Evolutionary conservation across 2,797 vertebrate species (phyloP).

Genomic region (Esox masquinongy): DNA sequence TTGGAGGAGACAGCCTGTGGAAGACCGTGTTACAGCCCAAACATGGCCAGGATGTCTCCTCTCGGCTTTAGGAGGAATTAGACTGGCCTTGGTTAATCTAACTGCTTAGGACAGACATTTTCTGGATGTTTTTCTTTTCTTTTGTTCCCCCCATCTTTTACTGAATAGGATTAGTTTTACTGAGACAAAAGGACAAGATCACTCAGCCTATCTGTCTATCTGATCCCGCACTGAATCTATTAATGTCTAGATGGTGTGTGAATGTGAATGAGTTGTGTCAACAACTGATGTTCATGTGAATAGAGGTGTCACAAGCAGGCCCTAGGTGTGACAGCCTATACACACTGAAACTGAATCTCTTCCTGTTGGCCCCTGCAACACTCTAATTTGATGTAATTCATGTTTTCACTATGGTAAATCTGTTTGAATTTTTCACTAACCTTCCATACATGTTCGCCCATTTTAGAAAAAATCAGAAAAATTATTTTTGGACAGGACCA

Average conservation of each 20-base stretch:
- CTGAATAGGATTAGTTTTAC: conserved; percentile 6
- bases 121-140: conserved; percentile 20
- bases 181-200: conserved; percentile 8
- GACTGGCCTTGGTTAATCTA: neutral
- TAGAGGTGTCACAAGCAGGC: conserved; percentile 75
- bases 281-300: conserved; percentile 68
- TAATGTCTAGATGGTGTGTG: conserved; percentile 24
- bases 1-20: conserved; percentile 34
- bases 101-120: neutral
- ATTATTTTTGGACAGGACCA: too few species aligned
- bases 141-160: conserved; percentile 28
- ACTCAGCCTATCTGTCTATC: neutral
- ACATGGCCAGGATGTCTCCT: conserved; percentile 16
- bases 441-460: too few species aligned
- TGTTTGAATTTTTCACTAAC: too few species aligned
- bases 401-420: neutral
- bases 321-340: conserved; percentile 43
- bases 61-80: neutral
- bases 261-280: conserved; percentile 59
- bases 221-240: neutral
- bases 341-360: conserved; percentile 9
- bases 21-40: conserved; percentile 30
- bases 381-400: neutral
- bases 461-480: too few species aligned
- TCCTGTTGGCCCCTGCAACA: conserved; percentile 12